These are phyloP conservation scores for Chloroceryle amazona DNA, from an alignment of 2,797 vertebrate genomes.

Conservation along the genomic window DNA sequence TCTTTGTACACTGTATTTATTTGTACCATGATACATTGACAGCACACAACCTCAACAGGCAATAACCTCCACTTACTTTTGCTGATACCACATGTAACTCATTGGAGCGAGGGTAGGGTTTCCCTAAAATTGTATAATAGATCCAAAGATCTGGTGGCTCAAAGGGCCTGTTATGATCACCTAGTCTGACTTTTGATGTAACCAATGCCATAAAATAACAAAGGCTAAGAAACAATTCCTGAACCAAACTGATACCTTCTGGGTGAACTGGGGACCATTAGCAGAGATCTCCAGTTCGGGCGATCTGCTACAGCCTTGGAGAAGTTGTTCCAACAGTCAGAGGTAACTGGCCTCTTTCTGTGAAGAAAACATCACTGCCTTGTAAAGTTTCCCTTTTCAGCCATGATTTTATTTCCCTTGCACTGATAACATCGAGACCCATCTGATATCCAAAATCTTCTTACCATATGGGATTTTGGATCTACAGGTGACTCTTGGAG, in stretches of 20 bases:
- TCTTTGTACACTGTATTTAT: neutral
- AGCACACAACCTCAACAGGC: neutral
- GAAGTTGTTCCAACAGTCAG: neutral
- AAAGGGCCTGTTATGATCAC: neutral
- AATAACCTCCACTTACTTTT: neutral
- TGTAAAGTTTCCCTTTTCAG: neutral
- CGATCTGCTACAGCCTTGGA: neutral
- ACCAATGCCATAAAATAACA: constrained; percentile 2
- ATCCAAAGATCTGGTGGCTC: neutral
- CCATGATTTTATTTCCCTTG: neutral
- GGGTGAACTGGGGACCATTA: neutral
- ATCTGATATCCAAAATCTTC: neutral
- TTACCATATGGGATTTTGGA: neutral
- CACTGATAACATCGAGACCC: neutral
- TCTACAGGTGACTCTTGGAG: neutral
- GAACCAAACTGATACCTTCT: neutral
- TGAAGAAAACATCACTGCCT: neutral
- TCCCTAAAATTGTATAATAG: neutral
- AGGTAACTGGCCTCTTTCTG: neutral
- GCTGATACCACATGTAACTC: neutral
- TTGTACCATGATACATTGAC: neutral
- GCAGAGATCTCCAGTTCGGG: neutral
- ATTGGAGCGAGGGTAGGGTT: neutral
- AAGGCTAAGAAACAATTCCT: neutral
- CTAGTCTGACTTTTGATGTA: constrained; percentile 18